Conservation (phyloP, 2,888 invertebrate genomes). For the Galerucella pusilla region DNA sequence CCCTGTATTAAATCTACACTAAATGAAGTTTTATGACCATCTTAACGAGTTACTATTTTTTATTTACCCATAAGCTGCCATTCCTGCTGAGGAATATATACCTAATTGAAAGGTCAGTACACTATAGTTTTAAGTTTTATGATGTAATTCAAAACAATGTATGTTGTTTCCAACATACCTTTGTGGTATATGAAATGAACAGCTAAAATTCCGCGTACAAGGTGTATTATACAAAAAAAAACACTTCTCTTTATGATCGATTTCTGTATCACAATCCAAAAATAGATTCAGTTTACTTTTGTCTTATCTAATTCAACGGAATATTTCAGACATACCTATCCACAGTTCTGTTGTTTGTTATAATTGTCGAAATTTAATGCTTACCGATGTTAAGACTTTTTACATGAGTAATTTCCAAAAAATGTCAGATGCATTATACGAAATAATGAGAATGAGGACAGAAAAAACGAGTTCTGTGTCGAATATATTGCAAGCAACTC, state of each 20-base stretch:
- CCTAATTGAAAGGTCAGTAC: conserved; percentile 24
- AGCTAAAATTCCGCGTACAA: neutral
- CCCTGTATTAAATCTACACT: conserved; percentile 12
- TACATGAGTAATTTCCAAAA: conserved; percentile 10
- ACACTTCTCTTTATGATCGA: too few relatives aligned
- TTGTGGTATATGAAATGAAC: conserved; percentile 11
- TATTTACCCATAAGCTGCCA: conserved; percentile 10
- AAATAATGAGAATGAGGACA: conserved; percentile 30
- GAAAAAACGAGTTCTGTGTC: conserved; percentile 34
- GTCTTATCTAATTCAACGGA: too few relatives aligned
- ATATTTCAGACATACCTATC: neutral
- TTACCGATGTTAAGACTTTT: neutral
- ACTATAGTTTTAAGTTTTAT: conserved; percentile 15
- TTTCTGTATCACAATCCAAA: too few relatives aligned
- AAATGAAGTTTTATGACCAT: conserved; percentile 15
- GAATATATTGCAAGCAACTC: conserved; percentile 30
- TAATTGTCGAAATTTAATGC: neutral
- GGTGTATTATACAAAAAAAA: neutral
- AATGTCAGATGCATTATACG: conserved; percentile 28
- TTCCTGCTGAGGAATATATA: conserved; percentile 19
- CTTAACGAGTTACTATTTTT: conserved; percentile 21
- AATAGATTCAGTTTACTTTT: too few relatives aligned
- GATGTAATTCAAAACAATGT: conserved; percentile 16
- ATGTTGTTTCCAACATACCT: conserved; percentile 8
- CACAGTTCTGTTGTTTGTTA: neutral